These are phyloP conservation scores for Thalassoma bifasciatum DNA, from an alignment of 2,113 vertebrate species.

Conservation along the genomic window DNA sequence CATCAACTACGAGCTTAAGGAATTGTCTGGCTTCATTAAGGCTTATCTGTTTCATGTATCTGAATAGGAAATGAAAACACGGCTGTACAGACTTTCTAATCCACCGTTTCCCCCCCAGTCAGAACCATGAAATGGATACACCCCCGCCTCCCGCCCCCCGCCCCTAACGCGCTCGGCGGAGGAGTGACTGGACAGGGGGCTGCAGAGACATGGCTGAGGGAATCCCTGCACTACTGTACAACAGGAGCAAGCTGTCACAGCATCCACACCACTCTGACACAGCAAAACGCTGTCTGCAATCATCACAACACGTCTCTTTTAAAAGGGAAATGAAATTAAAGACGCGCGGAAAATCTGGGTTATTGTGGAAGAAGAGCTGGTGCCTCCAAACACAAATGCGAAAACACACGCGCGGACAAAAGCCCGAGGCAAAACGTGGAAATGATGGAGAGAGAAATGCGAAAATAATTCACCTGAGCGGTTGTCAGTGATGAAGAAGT, in stretches of 20 bases:
- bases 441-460: not conserved
- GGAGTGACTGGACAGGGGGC: constrained; percentile 39
- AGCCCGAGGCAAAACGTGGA: not conserved
- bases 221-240: constrained; percentile 49
- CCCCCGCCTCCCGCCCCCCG: not conserved
- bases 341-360: not conserved
- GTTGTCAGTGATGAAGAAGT: constrained; percentile 33
- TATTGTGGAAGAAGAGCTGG: constrained; percentile 15
- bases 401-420: constrained; percentile 13
- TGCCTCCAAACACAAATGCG: constrained; percentile 3
- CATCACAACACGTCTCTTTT: not conserved
- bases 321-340: not conserved
- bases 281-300: constrained; percentile 1
- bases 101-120: not conserved
- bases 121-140: constrained; percentile 32
- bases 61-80: not conserved
- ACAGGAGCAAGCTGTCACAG: not conserved
- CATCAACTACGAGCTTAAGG: not conserved
- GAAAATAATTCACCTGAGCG: constrained; percentile 64
- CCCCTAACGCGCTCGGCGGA: constrained; percentile 6
- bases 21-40: not conserved
- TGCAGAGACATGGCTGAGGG: constrained; percentile 64
- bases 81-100: not conserved
- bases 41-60: not conserved
- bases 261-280: not conserved